These are phyloP conservation scores for Eupleurogrammus muticus DNA, from an alignment of 2,797 vertebrate species.

Conservation along the genomic window DNA sequence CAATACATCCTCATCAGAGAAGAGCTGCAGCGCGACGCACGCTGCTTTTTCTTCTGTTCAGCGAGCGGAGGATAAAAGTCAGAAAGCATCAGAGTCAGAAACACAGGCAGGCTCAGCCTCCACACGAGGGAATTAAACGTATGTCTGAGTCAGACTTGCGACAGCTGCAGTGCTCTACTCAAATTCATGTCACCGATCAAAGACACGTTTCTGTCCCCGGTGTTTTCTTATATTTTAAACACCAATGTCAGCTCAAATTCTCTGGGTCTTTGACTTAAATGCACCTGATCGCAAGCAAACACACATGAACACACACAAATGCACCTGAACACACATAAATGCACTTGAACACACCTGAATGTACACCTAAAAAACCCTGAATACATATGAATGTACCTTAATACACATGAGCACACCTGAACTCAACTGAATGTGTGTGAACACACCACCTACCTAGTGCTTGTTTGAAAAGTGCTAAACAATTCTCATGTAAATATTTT, in stretches of 20 bases:
- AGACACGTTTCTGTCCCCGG: slow-evolving; percentile 25
- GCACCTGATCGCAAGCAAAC: background rate
- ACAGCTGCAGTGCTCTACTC: slow-evolving; percentile 48
- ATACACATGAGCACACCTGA: too few relatives aligned
- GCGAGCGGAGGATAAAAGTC: slow-evolving; percentile 59
- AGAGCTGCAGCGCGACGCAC: slow-evolving; percentile 35
- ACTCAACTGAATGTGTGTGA: too few relatives aligned
- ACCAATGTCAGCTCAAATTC: slow-evolving; percentile 13
- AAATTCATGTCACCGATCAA: slow-evolving; percentile 72
- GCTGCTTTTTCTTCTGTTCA: slow-evolving; percentile 33
- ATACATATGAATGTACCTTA: too few relatives aligned
- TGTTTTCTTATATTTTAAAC: slow-evolving; percentile 23
- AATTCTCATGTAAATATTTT: too few relatives aligned
- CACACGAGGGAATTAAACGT: slow-evolving; percentile 61
- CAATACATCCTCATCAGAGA: slow-evolving; percentile 57
- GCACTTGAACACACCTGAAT: too few relatives aligned
- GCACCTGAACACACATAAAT: too few relatives aligned
- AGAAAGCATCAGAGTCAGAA: slow-evolving; percentile 63
- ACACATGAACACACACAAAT: background rate
- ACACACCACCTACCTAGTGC: too few relatives aligned
- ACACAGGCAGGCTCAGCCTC: slow-evolving; percentile 67
- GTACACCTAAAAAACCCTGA: too few relatives aligned
- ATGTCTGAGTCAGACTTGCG: slow-evolving; percentile 54
- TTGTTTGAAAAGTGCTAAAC: too few relatives aligned
- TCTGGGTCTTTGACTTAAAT: slow-evolving; percentile 14